Percentiles rank a stretch among this genome's conserved stretches.
phyloP scores from a whole-genome alignment of 92 coral and sea anemone genomes.

The Palythoa grandiflora region DNA sequence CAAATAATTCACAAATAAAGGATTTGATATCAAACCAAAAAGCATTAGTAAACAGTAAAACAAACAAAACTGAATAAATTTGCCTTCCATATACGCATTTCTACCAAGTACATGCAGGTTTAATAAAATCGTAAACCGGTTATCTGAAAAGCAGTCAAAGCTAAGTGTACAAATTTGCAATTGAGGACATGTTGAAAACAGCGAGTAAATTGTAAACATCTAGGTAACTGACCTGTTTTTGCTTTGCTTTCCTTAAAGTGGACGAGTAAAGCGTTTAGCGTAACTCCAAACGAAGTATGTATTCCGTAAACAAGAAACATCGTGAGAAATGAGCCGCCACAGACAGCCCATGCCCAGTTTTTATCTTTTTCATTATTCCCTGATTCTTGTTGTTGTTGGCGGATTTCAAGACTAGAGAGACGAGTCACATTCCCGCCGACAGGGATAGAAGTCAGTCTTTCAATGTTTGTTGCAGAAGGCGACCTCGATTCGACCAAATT shows the following conservation, averaged over 20 bases:
- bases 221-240: conserved; percentile 73
- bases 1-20: too few relatives aligned
- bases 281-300: conserved; percentile 88
- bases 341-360: conserved; percentile 88
- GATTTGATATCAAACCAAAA: too few relatives aligned
- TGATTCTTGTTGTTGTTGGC: conserved; percentile 52
- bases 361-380: conserved; percentile 49
- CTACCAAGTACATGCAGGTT: too few relatives aligned
- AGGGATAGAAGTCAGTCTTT: conserved; percentile 75
- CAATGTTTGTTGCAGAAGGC: conserved; percentile 73
- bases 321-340: conserved; percentile 80
- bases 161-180: too few relatives aligned
- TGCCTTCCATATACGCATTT: too few relatives aligned
- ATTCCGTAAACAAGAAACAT: conserved; percentile 90
- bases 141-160: too few relatives aligned
- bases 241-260: conserved; percentile 84
- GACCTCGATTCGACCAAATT: conserved; percentile 45
- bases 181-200: background rate
- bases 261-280: conserved; percentile 73
- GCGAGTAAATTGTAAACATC: background rate
- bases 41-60: too few relatives aligned
- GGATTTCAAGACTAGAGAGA: conserved; percentile 68
- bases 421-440: conserved; percentile 81
- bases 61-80: too few relatives aligned
- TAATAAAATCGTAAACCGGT: too few relatives aligned